Conservation (phyloP, 2,888 invertebrate genomes). For the Andrena marginata region DNA sequence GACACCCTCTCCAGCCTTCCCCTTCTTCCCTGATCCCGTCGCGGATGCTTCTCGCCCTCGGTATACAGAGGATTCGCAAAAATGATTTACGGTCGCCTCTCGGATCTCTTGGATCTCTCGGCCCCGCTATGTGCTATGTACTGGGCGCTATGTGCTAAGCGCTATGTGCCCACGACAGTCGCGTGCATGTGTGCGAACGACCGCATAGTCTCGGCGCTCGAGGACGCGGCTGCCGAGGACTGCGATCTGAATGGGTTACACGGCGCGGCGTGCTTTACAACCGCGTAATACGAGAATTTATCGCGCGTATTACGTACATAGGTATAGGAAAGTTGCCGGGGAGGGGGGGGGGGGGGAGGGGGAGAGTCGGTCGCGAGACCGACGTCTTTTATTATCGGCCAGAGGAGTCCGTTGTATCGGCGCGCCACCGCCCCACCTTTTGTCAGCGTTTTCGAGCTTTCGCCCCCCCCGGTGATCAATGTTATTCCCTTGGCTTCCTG, state of each 20-base stretch:
- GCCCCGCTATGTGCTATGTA: too few species aligned
- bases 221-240: slow-evolving; percentile 41
- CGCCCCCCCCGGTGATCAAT: slow-evolving; percentile 35
- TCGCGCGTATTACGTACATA: slow-evolving; percentile 44
- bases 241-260: slow-evolving; percentile 67
- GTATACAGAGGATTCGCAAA: slow-evolving; percentile 66
- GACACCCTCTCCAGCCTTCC: not conserved
- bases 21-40: slow-evolving; percentile 48
- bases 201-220: slow-evolving; percentile 28
- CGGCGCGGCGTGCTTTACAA: slow-evolving; percentile 45
- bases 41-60: slow-evolving; percentile 45
- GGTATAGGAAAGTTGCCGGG: slow-evolving; percentile 5
- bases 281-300: slow-evolving; percentile 67
- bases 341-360: too few species aligned
- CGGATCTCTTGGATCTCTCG: slow-evolving; percentile 35
- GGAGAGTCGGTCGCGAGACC: slow-evolving; percentile 12
- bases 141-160: too few species aligned
- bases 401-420: slow-evolving; percentile 38
- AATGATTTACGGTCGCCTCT: slow-evolving; percentile 73
- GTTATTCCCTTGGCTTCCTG: slow-evolving; percentile 37
- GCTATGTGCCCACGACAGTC: not conserved
- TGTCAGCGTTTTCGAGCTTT: slow-evolving; percentile 39
- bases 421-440: slow-evolving; percentile 20
- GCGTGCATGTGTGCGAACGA: not conserved
- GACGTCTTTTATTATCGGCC: slow-evolving; percentile 42